These are phyloP conservation scores for Ammodytes dubius DNA, from an alignment of 2,113 vertebrate genomes.

Conservation along the genomic window DNA sequence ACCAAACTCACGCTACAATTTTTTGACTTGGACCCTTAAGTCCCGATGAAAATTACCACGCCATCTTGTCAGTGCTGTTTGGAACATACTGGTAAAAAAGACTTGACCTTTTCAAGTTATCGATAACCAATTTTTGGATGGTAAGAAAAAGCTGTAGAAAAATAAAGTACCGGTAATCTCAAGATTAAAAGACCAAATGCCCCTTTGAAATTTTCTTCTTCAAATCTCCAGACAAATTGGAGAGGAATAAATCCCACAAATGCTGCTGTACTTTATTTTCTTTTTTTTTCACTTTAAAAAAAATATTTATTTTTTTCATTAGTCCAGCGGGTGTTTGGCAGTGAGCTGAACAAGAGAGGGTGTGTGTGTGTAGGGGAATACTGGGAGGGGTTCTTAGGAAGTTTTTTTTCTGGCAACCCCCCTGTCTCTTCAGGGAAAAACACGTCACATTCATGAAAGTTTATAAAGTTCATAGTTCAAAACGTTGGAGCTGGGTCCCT, in stretches of 20 bases:
- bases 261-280: constrained; percentile 54
- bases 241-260: constrained; percentile 63
- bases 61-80: constrained; percentile 55
- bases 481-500: constrained; percentile 31
- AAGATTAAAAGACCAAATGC: constrained; percentile 82
- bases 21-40: constrained; percentile 39
- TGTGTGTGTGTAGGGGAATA: constrained; percentile 50
- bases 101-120: constrained; percentile 38
- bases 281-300: constrained; percentile 48
- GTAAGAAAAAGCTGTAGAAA: constrained; percentile 81
- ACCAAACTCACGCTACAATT: constrained; percentile 40
- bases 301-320: constrained; percentile 11
- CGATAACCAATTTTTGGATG: constrained; percentile 65
- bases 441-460: constrained; percentile 25
- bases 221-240: constrained; percentile 76
- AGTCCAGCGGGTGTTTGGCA: constrained; percentile 53
- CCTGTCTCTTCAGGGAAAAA: constrained; percentile 36
- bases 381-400: constrained; percentile 27
- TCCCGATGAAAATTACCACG: constrained; percentile 58
- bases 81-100: constrained; percentile 59
- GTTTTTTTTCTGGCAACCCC: constrained; percentile 9
- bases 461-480: constrained; percentile 36
- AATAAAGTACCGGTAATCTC: constrained; percentile 76
- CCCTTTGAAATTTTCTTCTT: constrained; percentile 59
- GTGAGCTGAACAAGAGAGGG: constrained; percentile 49